A percentile compares a stretch with the other conserved stretches of the same genome.
Conservation (phyloP, 2,113 vertebrate genomes). For the Geococcyx californianus region DNA sequence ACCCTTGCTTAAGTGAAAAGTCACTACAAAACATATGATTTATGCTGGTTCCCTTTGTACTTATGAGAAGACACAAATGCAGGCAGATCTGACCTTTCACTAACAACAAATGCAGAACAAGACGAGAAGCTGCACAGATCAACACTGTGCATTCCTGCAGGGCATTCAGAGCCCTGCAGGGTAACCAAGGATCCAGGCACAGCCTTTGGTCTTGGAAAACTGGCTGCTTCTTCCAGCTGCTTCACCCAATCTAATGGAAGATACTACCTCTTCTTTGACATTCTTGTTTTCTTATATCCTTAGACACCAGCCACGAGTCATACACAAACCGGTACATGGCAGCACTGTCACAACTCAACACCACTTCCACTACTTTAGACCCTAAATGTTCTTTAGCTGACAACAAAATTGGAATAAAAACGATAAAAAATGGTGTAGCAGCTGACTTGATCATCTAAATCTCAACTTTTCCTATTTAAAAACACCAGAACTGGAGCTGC, state of each 20-base stretch:
- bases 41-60: background rate
- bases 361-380: background rate
- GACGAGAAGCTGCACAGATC: background rate
- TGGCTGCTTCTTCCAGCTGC: background rate
- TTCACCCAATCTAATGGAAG: background rate
- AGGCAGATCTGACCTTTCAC: background rate
- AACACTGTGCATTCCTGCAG: background rate
- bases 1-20: background rate
- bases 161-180: background rate
- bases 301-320: fast-evolving
- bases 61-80: background rate
- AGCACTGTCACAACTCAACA: background rate
- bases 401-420: background rate
- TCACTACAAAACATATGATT: background rate
- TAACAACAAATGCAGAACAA: background rate
- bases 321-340: background rate
- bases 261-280: background rate
- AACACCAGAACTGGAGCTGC: background rate
- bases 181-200: background rate
- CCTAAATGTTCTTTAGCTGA: background rate
- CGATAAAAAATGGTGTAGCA: background rate
- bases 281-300: background rate
- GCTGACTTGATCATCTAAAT: too few species aligned
- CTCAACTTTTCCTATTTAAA: background rate
- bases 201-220: background rate